These are phyloP conservation scores for Zeuzera pyrina DNA, from an alignment of 2,888 invertebrate genomes.

Conservation along the genomic window DNA sequence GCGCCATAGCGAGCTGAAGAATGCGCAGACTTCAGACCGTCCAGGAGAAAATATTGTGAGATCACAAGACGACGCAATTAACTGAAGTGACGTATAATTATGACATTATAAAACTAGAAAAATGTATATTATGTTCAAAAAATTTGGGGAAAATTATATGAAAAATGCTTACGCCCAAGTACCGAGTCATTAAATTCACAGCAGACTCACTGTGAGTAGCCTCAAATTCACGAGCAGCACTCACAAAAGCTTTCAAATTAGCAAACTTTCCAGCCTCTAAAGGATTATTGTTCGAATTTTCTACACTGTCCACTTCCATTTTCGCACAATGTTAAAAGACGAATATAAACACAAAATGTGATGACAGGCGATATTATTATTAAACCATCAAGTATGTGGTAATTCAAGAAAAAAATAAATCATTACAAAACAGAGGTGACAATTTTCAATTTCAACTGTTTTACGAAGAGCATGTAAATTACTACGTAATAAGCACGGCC, in stretches of 20 bases:
- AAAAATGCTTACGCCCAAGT: constrained; percentile 53
- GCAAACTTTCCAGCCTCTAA: constrained; percentile 52
- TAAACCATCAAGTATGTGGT: too few relatives aligned
- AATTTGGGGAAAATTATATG: not conserved
- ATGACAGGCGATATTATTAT: too few relatives aligned
- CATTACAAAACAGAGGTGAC: too few relatives aligned
- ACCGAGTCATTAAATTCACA: constrained; percentile 65
- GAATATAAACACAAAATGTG: too few relatives aligned
- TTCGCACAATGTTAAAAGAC: constrained; percentile 12
- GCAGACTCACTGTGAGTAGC: constrained; percentile 66
- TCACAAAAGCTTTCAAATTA: constrained; percentile 69
- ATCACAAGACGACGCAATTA: constrained; percentile 76
- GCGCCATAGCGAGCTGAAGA: constrained; percentile 78
- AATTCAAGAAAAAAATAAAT: too few relatives aligned
- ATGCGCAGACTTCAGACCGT: constrained; percentile 75
- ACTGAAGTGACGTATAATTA: constrained; percentile 56
- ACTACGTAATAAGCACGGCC: too few relatives aligned
- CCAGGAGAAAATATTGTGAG: constrained; percentile 78
- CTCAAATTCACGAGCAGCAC: constrained; percentile 65
- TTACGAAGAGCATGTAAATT: too few relatives aligned
- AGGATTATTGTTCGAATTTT: constrained; percentile 35
- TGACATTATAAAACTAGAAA: too few relatives aligned
- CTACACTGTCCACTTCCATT: constrained; percentile 58
- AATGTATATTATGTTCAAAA: too few relatives aligned
- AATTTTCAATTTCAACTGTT: too few relatives aligned